Base-by-base conservation (phyloP, 2,113 vertebrate genomes). In the Promerops cafer region DNA sequence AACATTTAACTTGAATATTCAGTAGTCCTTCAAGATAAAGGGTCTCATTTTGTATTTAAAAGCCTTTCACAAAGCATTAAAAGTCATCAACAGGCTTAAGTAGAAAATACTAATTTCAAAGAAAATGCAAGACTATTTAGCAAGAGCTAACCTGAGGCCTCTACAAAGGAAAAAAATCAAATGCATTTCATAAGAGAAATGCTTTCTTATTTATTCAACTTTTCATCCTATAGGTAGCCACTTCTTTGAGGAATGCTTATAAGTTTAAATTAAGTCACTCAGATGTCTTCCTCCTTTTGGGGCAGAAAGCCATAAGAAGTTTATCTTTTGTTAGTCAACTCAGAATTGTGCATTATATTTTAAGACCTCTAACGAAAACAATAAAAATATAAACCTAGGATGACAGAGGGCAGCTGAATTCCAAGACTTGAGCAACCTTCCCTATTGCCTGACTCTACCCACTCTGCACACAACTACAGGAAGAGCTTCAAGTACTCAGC, bases 1-100 rank as follows among this genome's bases (percentile, higher is more conserved):
- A 94, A 45, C 35, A 27, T 61, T 82, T 89, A 90, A 74, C 64
- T 59, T 56, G 16, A 63, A 28, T 37, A 33, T 18, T 56, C 69
- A 78, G 57, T 18, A 90, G 40, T 83, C 50, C 68, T 70, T 61
- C 87, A 61, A 68, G 44, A 74, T 20, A 93, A 91, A 77, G 4
- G 16, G 65, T 68, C 69, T 69, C n/a, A 88, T 92, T 81, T 94
- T 83, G 79, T 53, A 93, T 92, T 74, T 72, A 87, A 64, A 93
- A 95, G 39, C 59, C 27, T 57, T 65, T 24, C 68, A 87, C 10
- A 40, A 59, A 88, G 45, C 50, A 77, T 71, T 69, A 83, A 42
- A 91, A 70, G 31, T 31, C 42, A 89, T 74, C 56, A 78, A 33
- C 33, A 37, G 17, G 23, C 26, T 50, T 78, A 74, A 8, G 4